These are phyloP conservation scores for Eriosoma lanigerum DNA, from an alignment of 1,140 invertebrate genomes.

Conservation along the genomic window DNA sequence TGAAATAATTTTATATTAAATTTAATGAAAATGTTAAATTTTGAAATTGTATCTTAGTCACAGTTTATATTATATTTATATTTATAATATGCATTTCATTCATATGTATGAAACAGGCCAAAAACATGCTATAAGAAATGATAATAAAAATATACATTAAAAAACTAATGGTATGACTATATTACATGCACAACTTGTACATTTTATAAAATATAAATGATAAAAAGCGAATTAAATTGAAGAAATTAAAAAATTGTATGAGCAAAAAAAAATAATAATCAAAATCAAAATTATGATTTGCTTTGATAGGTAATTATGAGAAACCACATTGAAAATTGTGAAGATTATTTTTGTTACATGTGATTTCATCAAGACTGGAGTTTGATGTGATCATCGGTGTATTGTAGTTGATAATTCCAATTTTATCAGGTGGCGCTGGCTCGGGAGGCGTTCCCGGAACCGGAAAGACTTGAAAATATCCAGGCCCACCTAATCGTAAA, in stretches of 20 bases:
- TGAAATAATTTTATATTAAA: too few relatives aligned
- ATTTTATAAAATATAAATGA: conserved; percentile 28
- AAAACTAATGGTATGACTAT: conserved; percentile 22
- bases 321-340: conserved; percentile 17
- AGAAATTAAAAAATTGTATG: conserved; percentile 5
- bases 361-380: conserved; percentile 68
- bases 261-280: conserved; percentile 43
- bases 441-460: conserved; percentile 78
- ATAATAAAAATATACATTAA: conserved; percentile 19
- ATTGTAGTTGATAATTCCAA: conserved; percentile 57
- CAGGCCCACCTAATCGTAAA: conserved; percentile 22
- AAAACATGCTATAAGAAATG: conserved; percentile 11
- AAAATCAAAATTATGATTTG: not conserved
- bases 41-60: not conserved
- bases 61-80: conserved; percentile 14
- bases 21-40: too few relatives aligned
- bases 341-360: conserved; percentile 60
- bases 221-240: conserved; percentile 25
- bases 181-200: conserved; percentile 34
- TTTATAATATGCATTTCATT: too few relatives aligned
- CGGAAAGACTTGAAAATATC: conserved; percentile 71
- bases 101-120: too few relatives aligned
- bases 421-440: conserved; percentile 76
- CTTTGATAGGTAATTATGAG: conserved; percentile 4
- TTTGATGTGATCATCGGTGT: conserved; percentile 64